A percentile compares a stretch with the other conserved stretches of the same genome.
phyloP scores from a whole-genome alignment of 2,113 vertebrate species.

The Orthochromis malagaraziensis region DNA sequence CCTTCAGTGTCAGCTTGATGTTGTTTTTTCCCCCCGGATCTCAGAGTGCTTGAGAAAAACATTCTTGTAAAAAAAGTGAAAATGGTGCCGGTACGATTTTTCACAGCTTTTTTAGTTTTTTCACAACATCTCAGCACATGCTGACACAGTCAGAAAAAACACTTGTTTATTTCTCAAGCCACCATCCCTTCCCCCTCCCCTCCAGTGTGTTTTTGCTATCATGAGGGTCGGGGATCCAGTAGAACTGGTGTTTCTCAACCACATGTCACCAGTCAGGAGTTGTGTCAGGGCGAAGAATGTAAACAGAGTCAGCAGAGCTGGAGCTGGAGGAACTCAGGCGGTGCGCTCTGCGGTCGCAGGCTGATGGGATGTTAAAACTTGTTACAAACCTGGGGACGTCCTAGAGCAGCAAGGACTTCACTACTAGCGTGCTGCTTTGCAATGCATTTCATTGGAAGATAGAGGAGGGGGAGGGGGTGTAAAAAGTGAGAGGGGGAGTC shows the following conservation, averaged over 20 bases:
- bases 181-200: not conserved
- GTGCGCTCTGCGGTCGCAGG: not conserved
- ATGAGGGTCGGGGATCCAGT: conserved; percentile 33
- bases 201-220: not conserved
- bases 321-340: not conserved
- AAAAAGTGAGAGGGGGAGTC: conserved; percentile 28
- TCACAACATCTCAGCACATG: not conserved
- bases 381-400: conserved; percentile 21
- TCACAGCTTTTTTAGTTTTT: not conserved
- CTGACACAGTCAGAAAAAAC: not conserved
- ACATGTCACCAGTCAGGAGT: conserved; percentile 35
- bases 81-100: not conserved
- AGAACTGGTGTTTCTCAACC: conserved; percentile 63
- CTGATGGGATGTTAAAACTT: conserved; percentile 20
- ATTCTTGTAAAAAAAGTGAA: not conserved
- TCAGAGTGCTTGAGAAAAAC: not conserved
- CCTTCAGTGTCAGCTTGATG: not conserved
- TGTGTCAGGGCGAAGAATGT: conserved; percentile 47
- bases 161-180: not conserved
- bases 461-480: conserved; percentile 7
- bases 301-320: conserved; percentile 32
- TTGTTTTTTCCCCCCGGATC: not conserved
- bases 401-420: not conserved
- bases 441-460: conserved; percentile 16
- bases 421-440: not conserved